Conservation (phyloP, 2,888 invertebrate species). For the Syrista parreyssii region DNA sequence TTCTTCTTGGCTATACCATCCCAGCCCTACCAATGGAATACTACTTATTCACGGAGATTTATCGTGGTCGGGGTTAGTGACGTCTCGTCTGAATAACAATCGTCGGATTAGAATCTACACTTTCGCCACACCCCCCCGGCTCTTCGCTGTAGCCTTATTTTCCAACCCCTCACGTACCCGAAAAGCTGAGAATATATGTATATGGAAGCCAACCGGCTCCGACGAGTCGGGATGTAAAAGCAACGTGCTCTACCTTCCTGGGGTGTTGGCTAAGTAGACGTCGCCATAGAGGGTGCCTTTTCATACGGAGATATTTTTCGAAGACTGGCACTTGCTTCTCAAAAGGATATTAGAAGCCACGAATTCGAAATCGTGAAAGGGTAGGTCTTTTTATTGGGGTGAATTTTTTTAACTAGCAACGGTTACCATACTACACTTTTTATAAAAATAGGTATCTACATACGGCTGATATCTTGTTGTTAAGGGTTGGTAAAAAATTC, state of each 20-base stretch:
- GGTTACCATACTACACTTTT: background rate
- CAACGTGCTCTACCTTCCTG: background rate
- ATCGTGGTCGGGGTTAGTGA: conserved; percentile 24
- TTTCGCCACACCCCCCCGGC: background rate
- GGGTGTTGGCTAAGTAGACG: background rate
- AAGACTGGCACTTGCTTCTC: background rate
- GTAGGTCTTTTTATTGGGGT: background rate
- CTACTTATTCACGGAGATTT: conserved; percentile 21
- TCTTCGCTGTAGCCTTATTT: conserved; percentile 4
- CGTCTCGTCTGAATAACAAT: background rate
- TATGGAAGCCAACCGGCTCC: conserved; percentile 27
- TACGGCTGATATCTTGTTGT: background rate
- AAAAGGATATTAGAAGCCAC: background rate
- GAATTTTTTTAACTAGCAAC: background rate
- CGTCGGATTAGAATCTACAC: background rate
- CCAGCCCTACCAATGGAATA: background rate
- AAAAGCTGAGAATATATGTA: conserved; percentile 33
- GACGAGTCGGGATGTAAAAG: conserved; percentile 13
- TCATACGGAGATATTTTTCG: background rate
- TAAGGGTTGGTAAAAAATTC: background rate
- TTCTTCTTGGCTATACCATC: background rate
- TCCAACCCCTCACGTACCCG: conserved; percentile 23
- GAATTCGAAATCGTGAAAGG: background rate
- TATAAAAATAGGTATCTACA: background rate
- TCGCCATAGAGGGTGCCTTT: background rate